A percentile compares a stretch with the other conserved stretches of the same genome.
These are phyloP conservation scores for Nemopilema nomurai DNA, from an alignment of 30 jellyfish, hydroid and myxozoan genomes.

Conservation along the genomic window DNA sequence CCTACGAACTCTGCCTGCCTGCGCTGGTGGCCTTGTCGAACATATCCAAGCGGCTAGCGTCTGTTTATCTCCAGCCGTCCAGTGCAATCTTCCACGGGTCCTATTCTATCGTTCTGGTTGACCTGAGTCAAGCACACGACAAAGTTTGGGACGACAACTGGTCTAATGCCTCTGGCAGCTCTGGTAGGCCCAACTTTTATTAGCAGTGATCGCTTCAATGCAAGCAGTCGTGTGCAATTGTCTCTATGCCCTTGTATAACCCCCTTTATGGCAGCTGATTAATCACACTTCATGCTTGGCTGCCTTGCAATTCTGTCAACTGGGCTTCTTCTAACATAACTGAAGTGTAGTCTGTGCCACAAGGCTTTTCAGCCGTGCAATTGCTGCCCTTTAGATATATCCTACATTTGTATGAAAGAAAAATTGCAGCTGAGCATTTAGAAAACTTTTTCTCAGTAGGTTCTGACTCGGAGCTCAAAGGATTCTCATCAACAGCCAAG, in stretches of 20 bases:
- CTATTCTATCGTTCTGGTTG: conserved; percentile 80
- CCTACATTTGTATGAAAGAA: background rate
- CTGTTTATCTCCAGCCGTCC: conserved; percentile 90
- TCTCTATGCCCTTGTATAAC: background rate
- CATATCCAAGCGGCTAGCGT: conserved; percentile 88
- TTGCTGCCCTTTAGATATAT: no score
- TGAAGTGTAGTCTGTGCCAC: no score
- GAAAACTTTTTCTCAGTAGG: conserved; percentile 18
- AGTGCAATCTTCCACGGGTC: conserved; percentile 94
- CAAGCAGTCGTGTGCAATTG: background rate
- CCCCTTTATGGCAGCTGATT: no score
- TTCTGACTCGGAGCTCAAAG: conserved; percentile 70
- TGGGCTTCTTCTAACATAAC: no score
- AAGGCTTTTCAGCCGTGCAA: no score
- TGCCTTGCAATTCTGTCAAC: no score
- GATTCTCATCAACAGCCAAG: conserved; percentile 76
- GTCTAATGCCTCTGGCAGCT: conserved; percentile 88
- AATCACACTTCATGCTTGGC: no score
- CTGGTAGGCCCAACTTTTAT: conserved; percentile 5
- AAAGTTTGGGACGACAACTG: conserved; percentile 92
- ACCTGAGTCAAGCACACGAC: conserved; percentile 83
- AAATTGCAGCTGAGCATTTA: background rate
- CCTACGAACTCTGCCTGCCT: conserved; percentile 84
- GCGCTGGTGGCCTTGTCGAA: conserved; percentile 75
- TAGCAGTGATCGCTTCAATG: background rate